These are phyloP conservation scores for Thermophis baileyi DNA, from an alignment of 2,113 vertebrate genomes.

Conservation along the genomic window DNA sequence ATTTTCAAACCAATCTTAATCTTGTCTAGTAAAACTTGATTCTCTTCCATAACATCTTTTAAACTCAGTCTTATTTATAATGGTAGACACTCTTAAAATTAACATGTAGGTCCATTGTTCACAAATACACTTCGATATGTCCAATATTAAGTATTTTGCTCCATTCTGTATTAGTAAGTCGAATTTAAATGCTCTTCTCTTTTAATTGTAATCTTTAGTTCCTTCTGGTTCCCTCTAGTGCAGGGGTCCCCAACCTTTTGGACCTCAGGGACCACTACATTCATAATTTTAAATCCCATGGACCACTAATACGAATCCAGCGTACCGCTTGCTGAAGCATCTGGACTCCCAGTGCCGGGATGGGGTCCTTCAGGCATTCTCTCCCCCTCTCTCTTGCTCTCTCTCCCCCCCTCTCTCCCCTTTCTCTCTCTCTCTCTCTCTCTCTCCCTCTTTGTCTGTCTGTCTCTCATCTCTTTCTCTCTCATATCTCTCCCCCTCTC, in stretches of 20 bases:
- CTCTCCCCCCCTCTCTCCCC: too few species aligned
- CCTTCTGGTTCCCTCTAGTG: background rate
- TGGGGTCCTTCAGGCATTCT: too few species aligned
- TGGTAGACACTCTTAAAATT: background rate
- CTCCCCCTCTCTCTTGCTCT: too few species aligned
- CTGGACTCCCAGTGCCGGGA: too few species aligned
- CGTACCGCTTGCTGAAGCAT: fast-evolving
- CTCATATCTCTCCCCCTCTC: too few species aligned
- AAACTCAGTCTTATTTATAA: background rate
- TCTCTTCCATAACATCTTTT: background rate
- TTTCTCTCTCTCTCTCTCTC: too few species aligned
- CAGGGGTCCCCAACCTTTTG: too few species aligned
- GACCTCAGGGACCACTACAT: too few species aligned
- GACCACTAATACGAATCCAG: too few species aligned
- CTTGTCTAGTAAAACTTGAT: background rate
- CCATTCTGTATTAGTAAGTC: background rate
- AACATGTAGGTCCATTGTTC: background rate
- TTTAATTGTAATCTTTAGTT: background rate
- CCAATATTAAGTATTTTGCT: background rate
- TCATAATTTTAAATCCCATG: too few species aligned
- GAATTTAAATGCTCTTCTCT: background rate
- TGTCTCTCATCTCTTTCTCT: too few species aligned
- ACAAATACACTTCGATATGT: background rate
- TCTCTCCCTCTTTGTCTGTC: too few species aligned
- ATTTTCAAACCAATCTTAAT: background rate